Evolutionary conservation across 2,113 vertebrate species (phyloP), one percentile per base, ranked within the genome.

Genomic region (Mus musculus): DNA sequence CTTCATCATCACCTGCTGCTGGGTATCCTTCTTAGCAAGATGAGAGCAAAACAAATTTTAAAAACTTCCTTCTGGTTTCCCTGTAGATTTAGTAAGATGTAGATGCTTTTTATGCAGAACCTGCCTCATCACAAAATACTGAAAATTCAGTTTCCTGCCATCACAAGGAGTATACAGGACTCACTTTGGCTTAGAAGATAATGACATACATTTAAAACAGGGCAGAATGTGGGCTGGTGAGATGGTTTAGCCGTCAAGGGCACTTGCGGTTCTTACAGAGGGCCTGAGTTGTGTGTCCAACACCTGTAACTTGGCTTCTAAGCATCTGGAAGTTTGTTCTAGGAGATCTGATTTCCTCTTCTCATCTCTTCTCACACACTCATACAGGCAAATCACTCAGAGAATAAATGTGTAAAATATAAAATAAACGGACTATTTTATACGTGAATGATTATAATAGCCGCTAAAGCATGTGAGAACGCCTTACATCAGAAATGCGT

Each of bases 71-170:
- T 97, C 10, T 52, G 26, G 36, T 61, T 91, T 80, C 5, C 69
- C 26, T 75, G 33, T 76, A 54, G 13, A 95, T 91, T 85, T 81
- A 65, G 46, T 86, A 95, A 85, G 63, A 61, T n/a, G 46, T 42
- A 75, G 11, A 89, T 52, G 17, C 4, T 65, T 84, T 82, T 84
- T 42, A 33, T 59, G 14, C 24, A 91, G 81, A 91, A 78, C 7
- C 63, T 33, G 28, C 33, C 69, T 84, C 26, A 52, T 16, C 1
- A 49, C 93, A 28, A 39, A 88, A 28, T 46, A 67, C 26, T 88
- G 42, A n/a, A 89, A 91, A 91, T 26, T 19, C 3, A 89, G 22
- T 36, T 13, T 46, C 85, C 84, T 81, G 39, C 88, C 52, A 89
- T 39, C 24, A 28, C 24, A 59, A 59, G 56, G 30, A 63, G 14